A percentile compares a stretch with the other conserved stretches of the same genome.
Evolutionary conservation across 2,113 vertebrate species (phyloP).

Genomic region (Aviceda subcristata): DNA sequence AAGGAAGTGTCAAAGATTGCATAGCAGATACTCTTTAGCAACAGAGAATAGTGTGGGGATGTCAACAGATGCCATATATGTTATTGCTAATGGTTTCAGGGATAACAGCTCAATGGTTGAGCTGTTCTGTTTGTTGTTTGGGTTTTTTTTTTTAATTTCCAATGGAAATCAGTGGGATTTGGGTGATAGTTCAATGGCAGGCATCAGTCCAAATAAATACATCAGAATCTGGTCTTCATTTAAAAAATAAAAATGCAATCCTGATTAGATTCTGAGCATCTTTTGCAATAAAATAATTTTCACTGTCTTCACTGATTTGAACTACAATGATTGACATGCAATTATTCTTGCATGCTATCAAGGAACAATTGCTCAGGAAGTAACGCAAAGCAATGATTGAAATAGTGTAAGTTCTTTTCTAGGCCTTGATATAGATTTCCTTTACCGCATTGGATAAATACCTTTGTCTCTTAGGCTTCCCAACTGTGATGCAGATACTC

Average conservation of each 20-base stretch:
- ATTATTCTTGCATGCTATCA: neutral
- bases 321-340: neutral
- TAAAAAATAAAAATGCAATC: neutral
- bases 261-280: neutral
- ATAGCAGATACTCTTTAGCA: neutral
- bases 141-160: neutral
- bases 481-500: neutral
- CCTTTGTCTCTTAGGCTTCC: neutral
- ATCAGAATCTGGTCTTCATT: neutral
- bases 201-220: neutral
- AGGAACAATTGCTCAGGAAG: neutral
- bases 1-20: neutral
- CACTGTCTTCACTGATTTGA: neutral
- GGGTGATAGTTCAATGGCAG: neutral
- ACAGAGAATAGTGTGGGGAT: neutral
- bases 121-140: neutral
- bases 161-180: neutral
- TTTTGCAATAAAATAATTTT: neutral
- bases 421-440: neutral
- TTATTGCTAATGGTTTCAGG: neutral
- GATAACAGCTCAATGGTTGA: neutral
- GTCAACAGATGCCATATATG: accelerated
- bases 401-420: neutral
- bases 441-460: neutral
- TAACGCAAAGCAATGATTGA: neutral